Evolutionary conservation across 2,888 invertebrate species (phyloP).

Genomic region (Leptinotarsa rubiginosa): DNA sequence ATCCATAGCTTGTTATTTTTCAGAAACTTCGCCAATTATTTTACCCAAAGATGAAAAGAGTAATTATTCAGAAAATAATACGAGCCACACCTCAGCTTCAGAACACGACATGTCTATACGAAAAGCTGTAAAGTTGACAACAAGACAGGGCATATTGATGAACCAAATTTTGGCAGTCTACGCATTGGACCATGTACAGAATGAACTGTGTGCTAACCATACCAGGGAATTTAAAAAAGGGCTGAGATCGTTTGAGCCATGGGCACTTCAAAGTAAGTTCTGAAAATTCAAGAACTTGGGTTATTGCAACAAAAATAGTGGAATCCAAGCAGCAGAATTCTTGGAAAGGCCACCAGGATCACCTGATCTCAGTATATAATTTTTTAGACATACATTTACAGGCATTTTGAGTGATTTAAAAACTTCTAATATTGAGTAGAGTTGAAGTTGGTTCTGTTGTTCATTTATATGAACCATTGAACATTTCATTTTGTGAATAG

Average conservation of each 20-base stretch:
- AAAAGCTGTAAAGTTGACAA: constrained; percentile 52
- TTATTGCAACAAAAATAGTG: no score
- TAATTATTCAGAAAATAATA: background rate
- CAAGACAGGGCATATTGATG: constrained; percentile 57
- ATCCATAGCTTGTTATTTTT: background rate
- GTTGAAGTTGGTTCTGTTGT: no score
- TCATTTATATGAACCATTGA: no score
- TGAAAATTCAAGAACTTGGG: background rate
- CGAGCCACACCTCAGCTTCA: no score
- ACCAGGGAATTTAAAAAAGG: constrained; percentile 54
- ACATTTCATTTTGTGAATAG: background rate
- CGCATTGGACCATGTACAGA: constrained; percentile 48
- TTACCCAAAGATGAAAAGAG: background rate
- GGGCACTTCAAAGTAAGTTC: constrained; percentile 60
- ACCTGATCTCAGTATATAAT: no score
- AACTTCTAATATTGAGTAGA: no score
- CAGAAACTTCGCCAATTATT: background rate
- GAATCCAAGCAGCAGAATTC: no score
- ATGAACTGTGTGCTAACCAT: constrained; percentile 56
- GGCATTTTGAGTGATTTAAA: background rate
- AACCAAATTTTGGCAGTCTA: constrained; percentile 58
- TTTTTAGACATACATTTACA: no score
- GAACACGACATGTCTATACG: background rate
- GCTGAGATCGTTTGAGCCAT: constrained; percentile 58
- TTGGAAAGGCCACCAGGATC: no score